Base-by-base conservation (phyloP, 92 coral and sea anemone genomes). In the Meandrina meandrites region DNA sequence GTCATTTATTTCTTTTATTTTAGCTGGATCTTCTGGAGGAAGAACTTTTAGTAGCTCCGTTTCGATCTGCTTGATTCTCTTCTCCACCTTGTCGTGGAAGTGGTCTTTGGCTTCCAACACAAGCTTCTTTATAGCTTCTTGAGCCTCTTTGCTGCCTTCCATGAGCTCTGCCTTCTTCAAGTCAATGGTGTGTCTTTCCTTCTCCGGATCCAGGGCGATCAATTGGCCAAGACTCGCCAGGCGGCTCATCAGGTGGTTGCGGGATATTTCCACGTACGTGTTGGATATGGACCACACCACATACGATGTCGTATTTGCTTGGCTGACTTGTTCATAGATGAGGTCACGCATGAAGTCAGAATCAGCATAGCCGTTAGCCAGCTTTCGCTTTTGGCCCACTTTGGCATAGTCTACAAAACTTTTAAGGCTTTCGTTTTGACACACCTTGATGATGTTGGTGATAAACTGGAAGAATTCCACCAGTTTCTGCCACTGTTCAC, bases 401-500 rank as follows among this genome's bases (percentile, higher is more conserved):
- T 77, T 78, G 76, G 88, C 82, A n/a, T 76, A 76, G 17, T 85
- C 83, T 24, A 85, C 78, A 66, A 85, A 85, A 60, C 76, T 68
- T 76, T 60, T 2, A 4, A 85, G 62, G 50, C 88, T 85, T 30
- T 76, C 83, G 16, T 42, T 85, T 72, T 53, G 69, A 22, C 88
- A 85, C 8, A 64, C 81, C 48, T 76, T 85, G 64, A 85, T 77
- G 62, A 85, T 76, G 47, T 78, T 85, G 34, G 88, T 76, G 31
- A 85, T 64, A 15, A 28, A 28, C 83, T 85, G 88, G 82, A 85
- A 85, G 76, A 77, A 85, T 76, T 78, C 82, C 66, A 85, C 88
- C 82, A 85, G 75, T 75, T 85, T 85, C 76, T 78, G 82, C 88
- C 88, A 85, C 88, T 78, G 75, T 24, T 76, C 88, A 21, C 88